These are phyloP conservation scores for Salticus scenicus DNA, from an alignment of 2,888 invertebrate genomes.

Conservation along the genomic window DNA sequence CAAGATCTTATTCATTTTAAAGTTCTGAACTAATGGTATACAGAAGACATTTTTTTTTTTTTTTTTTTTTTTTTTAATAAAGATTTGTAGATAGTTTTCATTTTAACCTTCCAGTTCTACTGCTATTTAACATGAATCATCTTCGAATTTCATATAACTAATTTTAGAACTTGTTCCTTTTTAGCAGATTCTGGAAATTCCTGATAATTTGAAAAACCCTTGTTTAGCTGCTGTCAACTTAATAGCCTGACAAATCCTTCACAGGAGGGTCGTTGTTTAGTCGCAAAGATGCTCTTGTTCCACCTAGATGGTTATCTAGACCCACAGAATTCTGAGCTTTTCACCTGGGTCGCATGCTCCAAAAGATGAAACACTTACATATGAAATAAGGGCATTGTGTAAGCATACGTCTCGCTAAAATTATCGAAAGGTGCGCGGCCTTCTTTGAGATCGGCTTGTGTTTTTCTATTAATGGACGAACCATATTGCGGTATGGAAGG, in stretches of 20 bases:
- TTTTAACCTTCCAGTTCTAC: too few species aligned
- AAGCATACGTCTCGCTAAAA: not conserved
- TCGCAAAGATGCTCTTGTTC: conserved; percentile 6
- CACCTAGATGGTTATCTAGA: not conserved
- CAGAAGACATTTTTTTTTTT: too few species aligned
- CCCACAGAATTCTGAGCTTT: not conserved
- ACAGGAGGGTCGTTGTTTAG: not conserved
- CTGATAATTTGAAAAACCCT: conserved; percentile 7
- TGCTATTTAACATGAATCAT: too few species aligned
- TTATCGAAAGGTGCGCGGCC: not conserved
- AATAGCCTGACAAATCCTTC: conserved; percentile 9
- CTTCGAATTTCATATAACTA: not conserved
- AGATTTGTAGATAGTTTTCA: too few species aligned
- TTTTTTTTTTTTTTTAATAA: too few species aligned
- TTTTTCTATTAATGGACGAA: conserved; percentile 1
- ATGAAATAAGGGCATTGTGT: not conserved
- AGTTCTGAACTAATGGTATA: too few species aligned
- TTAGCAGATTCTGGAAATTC: not conserved
- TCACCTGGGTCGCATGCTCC: conserved; percentile 1
- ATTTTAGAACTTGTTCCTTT: not conserved
- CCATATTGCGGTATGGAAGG: not conserved
- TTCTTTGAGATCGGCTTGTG: not conserved
- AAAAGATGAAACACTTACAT: not conserved
- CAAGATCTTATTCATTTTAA: too few species aligned
- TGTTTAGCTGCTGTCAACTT: conserved; percentile 6